These are phyloP conservation scores for Manis crassicaudata DNA, from an alignment of 2,797 vertebrate species.

Conservation along the genomic window DNA sequence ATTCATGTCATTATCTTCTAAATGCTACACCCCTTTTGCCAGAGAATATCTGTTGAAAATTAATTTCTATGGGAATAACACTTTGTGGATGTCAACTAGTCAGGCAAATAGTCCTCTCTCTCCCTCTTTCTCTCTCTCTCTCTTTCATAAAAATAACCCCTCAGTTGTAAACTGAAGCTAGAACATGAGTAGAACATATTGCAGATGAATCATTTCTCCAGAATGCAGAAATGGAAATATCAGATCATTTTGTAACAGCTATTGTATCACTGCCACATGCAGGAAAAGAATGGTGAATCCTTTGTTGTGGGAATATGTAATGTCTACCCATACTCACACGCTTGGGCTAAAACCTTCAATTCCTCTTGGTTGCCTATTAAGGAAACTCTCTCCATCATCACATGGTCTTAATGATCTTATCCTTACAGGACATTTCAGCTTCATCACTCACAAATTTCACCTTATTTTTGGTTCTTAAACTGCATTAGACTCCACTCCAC, in stretches of 20 bases:
- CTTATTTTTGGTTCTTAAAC: neutral
- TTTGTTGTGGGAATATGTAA: neutral
- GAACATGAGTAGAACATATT: neutral
- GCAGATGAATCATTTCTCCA: neutral
- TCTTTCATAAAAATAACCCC: neutral
- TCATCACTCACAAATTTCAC: neutral
- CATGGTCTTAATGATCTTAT: neutral
- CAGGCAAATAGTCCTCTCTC: neutral
- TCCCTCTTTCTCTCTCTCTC: neutral
- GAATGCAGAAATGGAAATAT: neutral
- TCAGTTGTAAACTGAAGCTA: neutral
- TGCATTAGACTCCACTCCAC: neutral
- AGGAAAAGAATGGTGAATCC: neutral
- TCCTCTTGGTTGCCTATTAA: neutral
- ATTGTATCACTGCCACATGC: rapidly evolving
- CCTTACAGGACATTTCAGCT: neutral
- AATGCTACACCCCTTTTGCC: neutral
- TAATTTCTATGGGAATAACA: neutral
- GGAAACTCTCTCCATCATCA: neutral
- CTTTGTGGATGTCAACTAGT: neutral
- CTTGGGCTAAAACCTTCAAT: neutral
- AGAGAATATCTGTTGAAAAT: neutral
- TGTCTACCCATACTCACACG: neutral
- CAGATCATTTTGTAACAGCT: neutral
- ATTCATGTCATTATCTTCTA: neutral